Conservation (phyloP, 2,797 vertebrate genomes). For the Odontamblyopus rebecca region DNA sequence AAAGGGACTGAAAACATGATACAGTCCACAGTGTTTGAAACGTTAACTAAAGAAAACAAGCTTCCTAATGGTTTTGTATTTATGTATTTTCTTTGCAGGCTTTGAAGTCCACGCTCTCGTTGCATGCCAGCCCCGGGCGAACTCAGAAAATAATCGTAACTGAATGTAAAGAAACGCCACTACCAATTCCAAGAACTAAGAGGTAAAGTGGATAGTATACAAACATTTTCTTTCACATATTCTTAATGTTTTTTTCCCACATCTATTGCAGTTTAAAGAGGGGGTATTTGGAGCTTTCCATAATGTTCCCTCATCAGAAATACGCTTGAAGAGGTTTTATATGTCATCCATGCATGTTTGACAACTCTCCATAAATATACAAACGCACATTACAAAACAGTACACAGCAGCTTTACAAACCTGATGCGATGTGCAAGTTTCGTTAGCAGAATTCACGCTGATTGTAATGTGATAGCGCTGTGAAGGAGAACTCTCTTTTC, state of each 20-base stretch:
- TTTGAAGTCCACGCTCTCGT: slow-evolving; percentile 71
- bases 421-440: no score
- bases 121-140: slow-evolving; percentile 57
- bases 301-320: no score
- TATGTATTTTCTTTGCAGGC: slow-evolving; percentile 78
- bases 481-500: no score
- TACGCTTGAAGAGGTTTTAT: no score
- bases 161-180: slow-evolving; percentile 55
- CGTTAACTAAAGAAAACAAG: slow-evolving; percentile 80
- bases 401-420: no score
- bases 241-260: not conserved
- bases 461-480: no score
- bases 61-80: slow-evolving; percentile 77
- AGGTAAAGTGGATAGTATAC: slow-evolving; percentile 9
- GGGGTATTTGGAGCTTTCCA: no score
- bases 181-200: slow-evolving; percentile 31
- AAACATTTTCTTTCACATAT: slow-evolving; percentile 8
- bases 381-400: no score
- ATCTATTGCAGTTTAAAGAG: not conserved
- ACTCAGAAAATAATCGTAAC: slow-evolving; percentile 46
- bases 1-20: slow-evolving; percentile 68
- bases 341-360: no score
- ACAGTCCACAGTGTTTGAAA: slow-evolving; percentile 73
- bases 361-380: no score
- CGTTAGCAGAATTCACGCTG: no score